These are phyloP conservation scores for Mungos mungo DNA, from an alignment of 2,113 vertebrate genomes.

Conservation along the genomic window DNA sequence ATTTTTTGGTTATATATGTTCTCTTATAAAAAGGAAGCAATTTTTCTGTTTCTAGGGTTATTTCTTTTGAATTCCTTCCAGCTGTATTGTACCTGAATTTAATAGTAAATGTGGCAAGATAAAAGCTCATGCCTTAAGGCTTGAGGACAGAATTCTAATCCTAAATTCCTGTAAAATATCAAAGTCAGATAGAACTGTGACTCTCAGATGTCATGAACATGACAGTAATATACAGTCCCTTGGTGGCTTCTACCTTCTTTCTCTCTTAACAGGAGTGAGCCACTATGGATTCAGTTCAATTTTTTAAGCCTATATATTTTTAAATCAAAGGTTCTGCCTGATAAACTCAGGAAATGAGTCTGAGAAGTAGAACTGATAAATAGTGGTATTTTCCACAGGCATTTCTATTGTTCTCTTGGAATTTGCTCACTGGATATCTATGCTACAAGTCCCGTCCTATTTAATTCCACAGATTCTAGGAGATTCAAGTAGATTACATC, in stretches of 20 bases:
- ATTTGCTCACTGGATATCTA: background rate
- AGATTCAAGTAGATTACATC: background rate
- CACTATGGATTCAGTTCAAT: background rate
- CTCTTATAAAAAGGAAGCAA: slow-evolving; percentile 42
- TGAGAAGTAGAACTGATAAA: background rate
- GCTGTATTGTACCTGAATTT: background rate
- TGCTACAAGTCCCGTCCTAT: background rate
- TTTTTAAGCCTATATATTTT: background rate
- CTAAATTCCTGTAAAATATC: background rate
- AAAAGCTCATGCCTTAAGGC: background rate
- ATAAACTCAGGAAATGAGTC: background rate
- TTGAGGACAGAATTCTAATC: background rate
- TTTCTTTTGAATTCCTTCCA: background rate
- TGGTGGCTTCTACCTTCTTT: background rate
- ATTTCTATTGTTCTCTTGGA: background rate
- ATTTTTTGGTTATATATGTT: background rate
- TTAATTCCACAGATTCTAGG: background rate
- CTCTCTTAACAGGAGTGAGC: background rate
- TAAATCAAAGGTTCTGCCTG: background rate
- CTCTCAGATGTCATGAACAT: background rate
- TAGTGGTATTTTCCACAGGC: background rate
- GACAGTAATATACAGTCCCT: background rate
- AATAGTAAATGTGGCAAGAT: background rate
- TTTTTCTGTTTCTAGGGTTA: slow-evolving; percentile 18
- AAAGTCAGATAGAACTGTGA: background rate